Conservation (phyloP, 2,113 vertebrate genomes). For the Saccopteryx bilineata region DNA sequence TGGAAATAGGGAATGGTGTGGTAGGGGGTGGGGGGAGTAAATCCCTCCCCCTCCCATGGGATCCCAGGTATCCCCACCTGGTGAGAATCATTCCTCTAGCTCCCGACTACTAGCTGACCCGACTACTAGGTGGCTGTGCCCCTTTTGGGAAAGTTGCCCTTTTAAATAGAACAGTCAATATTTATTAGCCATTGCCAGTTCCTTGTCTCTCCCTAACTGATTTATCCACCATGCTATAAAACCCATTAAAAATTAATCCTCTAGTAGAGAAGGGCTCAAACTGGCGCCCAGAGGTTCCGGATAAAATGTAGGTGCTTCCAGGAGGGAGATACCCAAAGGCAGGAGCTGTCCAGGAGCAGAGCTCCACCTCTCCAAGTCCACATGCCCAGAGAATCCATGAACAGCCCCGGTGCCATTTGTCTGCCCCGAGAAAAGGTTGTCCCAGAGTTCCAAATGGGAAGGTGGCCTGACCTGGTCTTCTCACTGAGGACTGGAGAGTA, state of each 20-base stretch:
- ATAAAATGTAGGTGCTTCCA: slow-evolving; percentile 58
- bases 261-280: slow-evolving; percentile 87
- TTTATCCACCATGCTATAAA: slow-evolving; percentile 88
- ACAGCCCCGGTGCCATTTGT: background rate
- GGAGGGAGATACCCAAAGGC: background rate
- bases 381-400: background rate
- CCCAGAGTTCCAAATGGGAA: background rate
- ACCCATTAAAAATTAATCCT: slow-evolving; percentile 90
- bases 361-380: background rate
- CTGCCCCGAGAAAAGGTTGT: background rate
- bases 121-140: slow-evolving; percentile 59
- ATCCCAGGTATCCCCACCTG: accelerated
- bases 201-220: slow-evolving; percentile 88
- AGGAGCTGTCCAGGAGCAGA: background rate
- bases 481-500: background rate
- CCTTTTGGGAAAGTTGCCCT: slow-evolving; percentile 80
- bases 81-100: too few relatives aligned
- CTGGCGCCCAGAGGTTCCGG: slow-evolving; percentile 80
- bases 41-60: accelerated
- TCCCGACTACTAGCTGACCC: background rate
- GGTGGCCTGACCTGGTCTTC: background rate
- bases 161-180: slow-evolving; percentile 88
- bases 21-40: background rate
- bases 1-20: background rate
- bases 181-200: slow-evolving; percentile 88